Percentiles rank a stretch among this genome's conserved stretches.
These are phyloP conservation scores for Carposina sasakii DNA, from an alignment of 1,140 invertebrate species.

Conservation along the genomic window DNA sequence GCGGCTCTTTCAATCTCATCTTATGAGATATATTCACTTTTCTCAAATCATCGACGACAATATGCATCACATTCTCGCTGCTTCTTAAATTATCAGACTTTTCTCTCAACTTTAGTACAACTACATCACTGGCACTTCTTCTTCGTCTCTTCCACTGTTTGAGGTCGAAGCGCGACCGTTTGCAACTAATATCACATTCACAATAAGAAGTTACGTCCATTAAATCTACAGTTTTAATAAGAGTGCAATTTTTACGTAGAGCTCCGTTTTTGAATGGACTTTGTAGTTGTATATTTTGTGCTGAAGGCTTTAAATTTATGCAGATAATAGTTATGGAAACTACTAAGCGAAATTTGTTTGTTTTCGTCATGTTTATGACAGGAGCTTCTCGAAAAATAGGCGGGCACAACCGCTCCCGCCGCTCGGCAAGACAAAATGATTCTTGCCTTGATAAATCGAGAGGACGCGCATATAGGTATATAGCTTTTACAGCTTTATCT, in stretches of 20 bases:
- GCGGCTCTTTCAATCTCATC: background rate
- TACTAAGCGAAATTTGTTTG: conserved; percentile 34
- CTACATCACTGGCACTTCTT: conserved; percentile 27
- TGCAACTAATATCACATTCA: no score
- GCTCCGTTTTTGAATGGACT: no score
- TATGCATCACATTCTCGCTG: background rate
- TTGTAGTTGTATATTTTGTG: no score
- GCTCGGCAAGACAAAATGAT: conserved; percentile 43
- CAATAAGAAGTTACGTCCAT: no score
- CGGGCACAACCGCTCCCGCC: conserved; percentile 36
- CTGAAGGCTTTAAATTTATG: no score
- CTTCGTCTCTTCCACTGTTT: conserved; percentile 57
- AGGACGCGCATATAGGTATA: no score
- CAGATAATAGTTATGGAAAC: conserved; percentile 35
- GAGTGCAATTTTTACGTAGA: no score
- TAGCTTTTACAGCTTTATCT: no score
- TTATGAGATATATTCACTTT: conserved; percentile 2
- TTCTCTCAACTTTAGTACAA: conserved; percentile 1
- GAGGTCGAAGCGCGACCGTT: no score
- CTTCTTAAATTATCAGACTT: conserved; percentile 15
- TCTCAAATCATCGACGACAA: no score
- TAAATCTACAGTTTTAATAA: no score
- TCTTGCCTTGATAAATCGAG: conserved; percentile 6
- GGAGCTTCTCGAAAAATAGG: background rate
- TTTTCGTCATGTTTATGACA: conserved; percentile 29